Base-by-base conservation (phyloP, 2,888 invertebrate genomes). In the Polydrusus pterygomalis region DNA sequence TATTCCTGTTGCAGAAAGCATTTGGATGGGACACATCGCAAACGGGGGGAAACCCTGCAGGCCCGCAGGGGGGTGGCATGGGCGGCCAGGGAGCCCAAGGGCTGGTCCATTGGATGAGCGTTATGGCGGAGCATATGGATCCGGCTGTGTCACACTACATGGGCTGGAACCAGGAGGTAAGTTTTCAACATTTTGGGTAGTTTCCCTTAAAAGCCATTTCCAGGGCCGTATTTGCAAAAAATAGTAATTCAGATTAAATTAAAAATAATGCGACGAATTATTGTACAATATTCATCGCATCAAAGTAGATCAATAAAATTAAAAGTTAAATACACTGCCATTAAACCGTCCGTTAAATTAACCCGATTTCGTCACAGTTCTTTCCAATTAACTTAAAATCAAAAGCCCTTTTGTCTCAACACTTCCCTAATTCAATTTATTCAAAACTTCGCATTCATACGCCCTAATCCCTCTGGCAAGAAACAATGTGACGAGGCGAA, bases 61-160 rank as follows among this genome's bases (percentile, higher is more conserved):
- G 87, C 30, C 87, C 86, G 68, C 91, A 91, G 86, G 87, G 89
- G 82, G 90, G 90, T 85, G 88, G 87, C 73, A 90, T 91, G 86
- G 92, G 91, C 84, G 90, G 91, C 70, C 90, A 92, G 84, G 91
- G 91, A 86, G 86, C 93, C 63, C 94, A 94, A 85, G 95, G 95
- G 77, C 91, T 96, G 86, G 96, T 96, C 86, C 97, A 97, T 90
- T 97, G 97, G 97, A 96, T 97, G 96, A 96, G 96, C 86, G 96
- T 97, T 85, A 97, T 97, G 97, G 96, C 97, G 76, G 97, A 97
- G 86, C 96, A 97, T 87, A 96, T 96, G 93, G 96, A 96, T 88
- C 93, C 93, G 80, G 93, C 93, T 76, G 92, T 93, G 82, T 95
- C 95, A 83, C 94, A 95, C 84, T 94, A 94, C 88, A 90, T 90